These are phyloP conservation scores for Phacellophora camtschatica DNA, from an alignment of 30 jellyfish, hydroid and myxozoan species.

Conservation along the genomic window DNA sequence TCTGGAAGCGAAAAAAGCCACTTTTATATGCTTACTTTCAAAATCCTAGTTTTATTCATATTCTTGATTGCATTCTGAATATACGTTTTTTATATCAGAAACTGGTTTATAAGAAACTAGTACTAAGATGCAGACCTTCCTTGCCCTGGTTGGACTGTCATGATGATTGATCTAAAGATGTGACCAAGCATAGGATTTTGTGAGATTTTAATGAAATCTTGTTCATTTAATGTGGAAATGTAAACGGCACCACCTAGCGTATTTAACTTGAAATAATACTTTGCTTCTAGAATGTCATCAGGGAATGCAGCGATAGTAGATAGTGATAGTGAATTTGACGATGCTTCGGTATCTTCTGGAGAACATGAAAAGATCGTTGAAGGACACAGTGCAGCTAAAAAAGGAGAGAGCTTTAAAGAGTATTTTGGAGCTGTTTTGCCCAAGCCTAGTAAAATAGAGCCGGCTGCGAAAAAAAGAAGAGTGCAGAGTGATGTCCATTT, in stretches of 20 bases:
- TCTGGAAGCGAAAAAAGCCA: not conserved
- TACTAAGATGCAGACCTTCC: not conserved
- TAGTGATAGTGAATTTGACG: not conserved
- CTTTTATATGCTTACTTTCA: not conserved
- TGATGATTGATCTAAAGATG: not conserved
- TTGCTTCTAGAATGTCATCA: not conserved
- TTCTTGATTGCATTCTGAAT: not conserved
- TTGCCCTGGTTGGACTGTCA: not conserved
- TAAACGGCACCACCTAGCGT: not conserved
- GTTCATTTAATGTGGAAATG: not conserved
- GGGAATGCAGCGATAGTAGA: not conserved
- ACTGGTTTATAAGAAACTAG: too few relatives aligned
- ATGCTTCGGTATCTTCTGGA: not conserved
- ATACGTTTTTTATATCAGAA: too few relatives aligned
- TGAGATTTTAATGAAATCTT: not conserved
- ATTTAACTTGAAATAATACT: not conserved
- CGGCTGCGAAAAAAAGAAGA: not conserved
- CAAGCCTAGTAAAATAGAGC: not conserved
- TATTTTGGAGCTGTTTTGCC: not conserved
- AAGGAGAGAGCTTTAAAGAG: not conserved
- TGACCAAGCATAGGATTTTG: not conserved
- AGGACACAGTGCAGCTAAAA: not conserved
- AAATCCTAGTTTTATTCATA: not conserved
- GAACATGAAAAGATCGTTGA: not conserved
- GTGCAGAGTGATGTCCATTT: not conserved